Percentiles rank a stretch among this genome's conserved stretches.
phyloP scores from a whole-genome alignment of 2,888 invertebrate species.

The Mantis religiosa region DNA sequence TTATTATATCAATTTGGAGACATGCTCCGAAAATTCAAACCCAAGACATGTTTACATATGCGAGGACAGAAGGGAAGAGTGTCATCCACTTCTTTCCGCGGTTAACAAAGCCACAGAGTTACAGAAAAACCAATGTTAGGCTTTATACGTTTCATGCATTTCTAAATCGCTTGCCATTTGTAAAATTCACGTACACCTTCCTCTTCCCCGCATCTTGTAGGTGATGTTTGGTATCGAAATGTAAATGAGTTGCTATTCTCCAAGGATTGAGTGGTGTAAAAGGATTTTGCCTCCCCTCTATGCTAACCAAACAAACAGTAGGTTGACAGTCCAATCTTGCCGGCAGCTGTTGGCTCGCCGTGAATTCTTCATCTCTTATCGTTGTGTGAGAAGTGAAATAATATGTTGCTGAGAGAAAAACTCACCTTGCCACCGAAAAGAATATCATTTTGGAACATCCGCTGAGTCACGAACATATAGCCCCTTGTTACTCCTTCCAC shows the following conservation, averaged over 20 bases:
- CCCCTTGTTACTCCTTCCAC: too few species aligned
- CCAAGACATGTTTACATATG: not conserved
- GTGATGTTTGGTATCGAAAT: slow-evolving; percentile 21
- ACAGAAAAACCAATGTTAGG: too few species aligned
- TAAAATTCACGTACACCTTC: slow-evolving; percentile 8
- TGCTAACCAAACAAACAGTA: slow-evolving; percentile 4
- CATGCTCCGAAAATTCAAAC: not conserved
- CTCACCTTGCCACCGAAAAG: not conserved
- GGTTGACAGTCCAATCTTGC: slow-evolving; percentile 23
- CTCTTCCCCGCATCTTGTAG: not conserved
- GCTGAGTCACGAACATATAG: too few species aligned
- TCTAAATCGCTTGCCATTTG: slow-evolving; percentile 23
- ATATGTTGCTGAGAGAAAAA: not conserved
- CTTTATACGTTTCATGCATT: slow-evolving; percentile 24
- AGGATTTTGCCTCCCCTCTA: not conserved
- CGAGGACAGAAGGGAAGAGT: not conserved
- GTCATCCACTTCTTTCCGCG: not conserved
- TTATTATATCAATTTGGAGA: not conserved
- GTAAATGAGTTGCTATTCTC: slow-evolving; percentile 17
- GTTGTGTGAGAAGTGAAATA: not conserved
- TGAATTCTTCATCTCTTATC: slow-evolving; percentile 16
- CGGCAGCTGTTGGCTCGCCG: not conserved
- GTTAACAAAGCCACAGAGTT: not conserved
- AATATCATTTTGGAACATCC: too few species aligned
- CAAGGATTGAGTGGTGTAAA: slow-evolving; percentile 16